A percentile compares a stretch with the other conserved stretches of the same genome.
Evolutionary conservation across 2,113 vertebrate species (phyloP).

Genomic region (Stictonetta naevosa): DNA sequence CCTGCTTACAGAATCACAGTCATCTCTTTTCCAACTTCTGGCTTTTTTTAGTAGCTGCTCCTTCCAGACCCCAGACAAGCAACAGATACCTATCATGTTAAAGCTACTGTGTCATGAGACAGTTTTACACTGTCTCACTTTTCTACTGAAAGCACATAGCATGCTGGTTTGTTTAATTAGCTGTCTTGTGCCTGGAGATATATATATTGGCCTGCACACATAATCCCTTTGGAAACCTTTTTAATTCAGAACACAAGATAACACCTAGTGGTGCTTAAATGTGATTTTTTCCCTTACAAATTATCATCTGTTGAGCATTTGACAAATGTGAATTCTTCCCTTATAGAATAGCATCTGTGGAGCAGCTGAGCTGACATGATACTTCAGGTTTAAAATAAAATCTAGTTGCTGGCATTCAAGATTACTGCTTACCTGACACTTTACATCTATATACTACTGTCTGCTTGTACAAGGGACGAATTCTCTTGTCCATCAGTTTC

Average conservation of each 20-base stretch:
- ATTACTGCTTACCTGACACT: neutral
- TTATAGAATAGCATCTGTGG: neutral
- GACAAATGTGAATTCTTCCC: neutral
- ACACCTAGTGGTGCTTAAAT: neutral
- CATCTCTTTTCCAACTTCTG: neutral
- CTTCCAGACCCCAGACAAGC: neutral
- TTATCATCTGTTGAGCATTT: neutral
- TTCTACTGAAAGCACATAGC: neutral
- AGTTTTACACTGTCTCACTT: neutral
- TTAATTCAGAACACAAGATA: neutral
- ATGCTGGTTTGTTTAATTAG: neutral
- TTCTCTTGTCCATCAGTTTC: neutral
- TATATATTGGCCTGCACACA: neutral
- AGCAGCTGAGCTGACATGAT: neutral
- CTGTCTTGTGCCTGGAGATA: neutral
- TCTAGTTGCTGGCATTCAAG: neutral
- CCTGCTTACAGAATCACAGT: neutral
- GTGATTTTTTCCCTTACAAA: neutral
- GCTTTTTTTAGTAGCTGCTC: neutral
- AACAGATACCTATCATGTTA: rapidly evolving
- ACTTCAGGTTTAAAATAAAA: neutral
- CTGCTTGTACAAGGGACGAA: neutral
- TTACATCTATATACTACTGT: neutral
- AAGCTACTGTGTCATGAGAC: neutral
- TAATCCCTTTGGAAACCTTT: neutral